Percentiles rank a stretch among this genome's conserved stretches.
These are phyloP conservation scores for Stomorhina lunata DNA, from an alignment of 2,888 invertebrate species.

Conservation along the genomic window DNA sequence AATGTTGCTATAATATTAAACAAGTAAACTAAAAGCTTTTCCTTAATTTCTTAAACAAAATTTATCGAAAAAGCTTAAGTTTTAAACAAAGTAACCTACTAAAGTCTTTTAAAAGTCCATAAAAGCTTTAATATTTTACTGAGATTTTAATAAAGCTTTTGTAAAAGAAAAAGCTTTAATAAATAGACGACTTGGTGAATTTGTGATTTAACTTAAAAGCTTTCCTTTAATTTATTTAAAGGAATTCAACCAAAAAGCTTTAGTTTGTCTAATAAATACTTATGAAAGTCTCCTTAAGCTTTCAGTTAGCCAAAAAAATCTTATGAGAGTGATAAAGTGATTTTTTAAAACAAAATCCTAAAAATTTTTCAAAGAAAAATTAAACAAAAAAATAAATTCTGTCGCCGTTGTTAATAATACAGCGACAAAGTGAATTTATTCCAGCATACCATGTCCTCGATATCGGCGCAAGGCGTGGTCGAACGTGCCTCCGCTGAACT, in stretches of 20 bases:
- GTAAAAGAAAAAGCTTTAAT: no score
- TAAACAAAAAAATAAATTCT: slow-evolving; percentile 4
- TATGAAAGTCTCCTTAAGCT: not conserved
- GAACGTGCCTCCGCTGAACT: slow-evolving; percentile 95
- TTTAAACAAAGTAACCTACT: no score
- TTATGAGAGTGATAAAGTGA: slow-evolving; percentile 36
- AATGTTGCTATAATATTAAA: no score
- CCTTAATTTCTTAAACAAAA: no score
- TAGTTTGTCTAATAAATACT: not conserved
- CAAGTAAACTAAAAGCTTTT: no score
- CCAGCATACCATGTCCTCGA: slow-evolving; percentile 85
- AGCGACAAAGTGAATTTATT: slow-evolving; percentile 76
- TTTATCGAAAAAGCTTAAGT: no score
- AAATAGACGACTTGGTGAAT: no score
- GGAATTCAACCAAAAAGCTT: not conserved
- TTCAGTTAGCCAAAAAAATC: not conserved
- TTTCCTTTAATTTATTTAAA: no score
- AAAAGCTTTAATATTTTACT: no score
- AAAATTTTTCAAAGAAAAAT: not conserved
- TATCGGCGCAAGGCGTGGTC: slow-evolving; percentile 93
- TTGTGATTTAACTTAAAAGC: no score
- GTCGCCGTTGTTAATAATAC: slow-evolving; percentile 55
- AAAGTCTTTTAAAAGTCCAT: no score
- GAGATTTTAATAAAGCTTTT: no score
- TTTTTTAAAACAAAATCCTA: not conserved